Conservation (phyloP, 1,140 invertebrate genomes). For the Geopemphigus sp. region DNA sequence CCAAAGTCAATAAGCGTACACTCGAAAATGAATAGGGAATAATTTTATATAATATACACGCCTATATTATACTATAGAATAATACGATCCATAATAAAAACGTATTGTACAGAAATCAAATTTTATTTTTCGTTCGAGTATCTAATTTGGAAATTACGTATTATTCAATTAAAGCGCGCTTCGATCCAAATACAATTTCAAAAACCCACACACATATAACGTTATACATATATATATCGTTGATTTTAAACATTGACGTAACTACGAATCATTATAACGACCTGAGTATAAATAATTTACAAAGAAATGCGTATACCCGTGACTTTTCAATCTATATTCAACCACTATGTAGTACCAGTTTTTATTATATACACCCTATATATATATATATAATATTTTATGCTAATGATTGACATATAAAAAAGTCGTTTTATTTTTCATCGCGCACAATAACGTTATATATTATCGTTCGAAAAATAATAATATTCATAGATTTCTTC, state of each 20-base stretch:
- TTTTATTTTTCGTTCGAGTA: not conserved
- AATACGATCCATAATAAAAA: not conserved
- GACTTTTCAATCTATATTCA: not conserved
- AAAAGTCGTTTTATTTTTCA: not conserved
- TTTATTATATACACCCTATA: constrained; percentile 9
- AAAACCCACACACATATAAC: not conserved
- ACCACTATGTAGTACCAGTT: not conserved
- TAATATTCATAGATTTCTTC: not conserved
- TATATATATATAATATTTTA: not conserved
- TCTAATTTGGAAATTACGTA: not conserved
- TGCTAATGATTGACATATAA: constrained; percentile 22
- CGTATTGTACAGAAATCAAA: constrained; percentile 3
- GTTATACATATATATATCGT: not conserved
- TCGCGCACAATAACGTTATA: not conserved
- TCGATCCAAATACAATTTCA: not conserved
- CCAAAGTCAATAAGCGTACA: not conserved
- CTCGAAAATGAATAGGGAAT: not conserved
- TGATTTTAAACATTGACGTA: constrained; percentile 3
- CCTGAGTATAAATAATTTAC: not conserved
- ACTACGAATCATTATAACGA: constrained; percentile 25
- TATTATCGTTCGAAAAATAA: not conserved
- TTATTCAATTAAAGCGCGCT: not conserved
- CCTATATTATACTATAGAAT: no score
- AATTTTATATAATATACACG: not conserved
- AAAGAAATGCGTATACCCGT: not conserved